Base-by-base conservation (phyloP, 2,888 invertebrate genomes). In the Xestobium rufovillosum region DNA sequence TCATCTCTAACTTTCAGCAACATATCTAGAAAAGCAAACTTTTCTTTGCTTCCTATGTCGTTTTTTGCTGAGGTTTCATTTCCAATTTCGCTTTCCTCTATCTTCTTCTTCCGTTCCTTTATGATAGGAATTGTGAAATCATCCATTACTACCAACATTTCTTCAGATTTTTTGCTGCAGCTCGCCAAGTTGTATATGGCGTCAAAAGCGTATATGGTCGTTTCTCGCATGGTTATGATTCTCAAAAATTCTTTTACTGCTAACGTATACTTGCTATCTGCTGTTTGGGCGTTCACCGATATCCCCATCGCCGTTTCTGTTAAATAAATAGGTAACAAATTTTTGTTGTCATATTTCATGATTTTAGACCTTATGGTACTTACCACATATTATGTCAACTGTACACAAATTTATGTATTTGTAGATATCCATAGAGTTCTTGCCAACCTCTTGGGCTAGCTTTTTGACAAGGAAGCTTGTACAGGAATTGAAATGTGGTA, bases 101-200 rank as follows among this genome's bases (percentile, higher is more conserved):
- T 50, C 31, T 51, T 48, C n/a, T 55, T 45, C 19, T 61, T 57
- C 40, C 73, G 59, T n/a, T 73, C 68, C 28, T 64, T 55, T 2
- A 78, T 75, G 1, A 78, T 71, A 23, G 63, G 63, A 38, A 74
- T 70, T 3, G 75, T 71, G 32, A 77, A 76, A 1, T 65, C 60
- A 34, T 72, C 74, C 0, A 76, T 65, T n/a, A 64, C 65, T 12
- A 63, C 46, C 8, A 76, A 42, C 1, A 65, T 65, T 29, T 66
- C 58, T 2, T 62, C 64, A 52, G 78, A 76, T 17, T 69, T 67
- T 38, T 66, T 69, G 3, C 80, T 8, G 30, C 4, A n/a, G 3
- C 8, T 25, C 3, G 34, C 41, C 6, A 8, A 19, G 6, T 19
- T 19, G 23, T 19, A 19, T 19, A 19, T 6, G 23, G n/a, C 23